phyloP scores from a whole-genome alignment of 2,113 vertebrate genomes.

The Sturnus vulgaris region DNA sequence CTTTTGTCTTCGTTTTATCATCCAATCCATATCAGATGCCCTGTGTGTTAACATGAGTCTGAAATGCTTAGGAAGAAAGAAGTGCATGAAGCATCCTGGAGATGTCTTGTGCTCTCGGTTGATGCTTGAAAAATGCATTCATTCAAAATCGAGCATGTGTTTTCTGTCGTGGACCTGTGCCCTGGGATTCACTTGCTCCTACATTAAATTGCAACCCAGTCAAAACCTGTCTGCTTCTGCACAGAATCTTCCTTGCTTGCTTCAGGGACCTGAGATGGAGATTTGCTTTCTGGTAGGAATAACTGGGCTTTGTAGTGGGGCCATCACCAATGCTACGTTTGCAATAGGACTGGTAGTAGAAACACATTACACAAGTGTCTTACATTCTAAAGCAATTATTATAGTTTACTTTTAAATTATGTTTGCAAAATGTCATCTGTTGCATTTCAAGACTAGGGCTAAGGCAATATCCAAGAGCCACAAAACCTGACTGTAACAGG shows the following conservation, averaged over 20 bases:
- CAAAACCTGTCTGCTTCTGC: not conserved
- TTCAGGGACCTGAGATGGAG: not conserved
- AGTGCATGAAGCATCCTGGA: not conserved
- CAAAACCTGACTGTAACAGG: not conserved
- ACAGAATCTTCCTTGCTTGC: not conserved
- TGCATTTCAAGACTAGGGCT: not conserved
- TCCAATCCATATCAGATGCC: not conserved
- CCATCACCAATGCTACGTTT: not conserved
- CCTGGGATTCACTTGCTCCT: not conserved
- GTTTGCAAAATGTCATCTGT: not conserved
- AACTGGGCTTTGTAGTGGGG: not conserved
- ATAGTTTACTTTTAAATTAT: not conserved
- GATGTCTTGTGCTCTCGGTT: not conserved
- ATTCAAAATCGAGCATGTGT: not conserved
- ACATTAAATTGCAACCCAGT: not conserved
- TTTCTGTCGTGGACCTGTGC: not conserved
- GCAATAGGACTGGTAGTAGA: not conserved
- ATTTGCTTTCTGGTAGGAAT: not conserved
- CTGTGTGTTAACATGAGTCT: not conserved
- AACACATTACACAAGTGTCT: rapidly evolving
- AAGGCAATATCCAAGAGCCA: not conserved
- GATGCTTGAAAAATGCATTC: not conserved
- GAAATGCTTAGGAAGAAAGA: not conserved
- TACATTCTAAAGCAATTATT: not conserved
- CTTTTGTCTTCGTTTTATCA: not conserved